A percentile compares a stretch with the other conserved stretches of the same genome.
Conservation (phyloP, 2,113 vertebrate species). For the Mirza zaza region DNA sequence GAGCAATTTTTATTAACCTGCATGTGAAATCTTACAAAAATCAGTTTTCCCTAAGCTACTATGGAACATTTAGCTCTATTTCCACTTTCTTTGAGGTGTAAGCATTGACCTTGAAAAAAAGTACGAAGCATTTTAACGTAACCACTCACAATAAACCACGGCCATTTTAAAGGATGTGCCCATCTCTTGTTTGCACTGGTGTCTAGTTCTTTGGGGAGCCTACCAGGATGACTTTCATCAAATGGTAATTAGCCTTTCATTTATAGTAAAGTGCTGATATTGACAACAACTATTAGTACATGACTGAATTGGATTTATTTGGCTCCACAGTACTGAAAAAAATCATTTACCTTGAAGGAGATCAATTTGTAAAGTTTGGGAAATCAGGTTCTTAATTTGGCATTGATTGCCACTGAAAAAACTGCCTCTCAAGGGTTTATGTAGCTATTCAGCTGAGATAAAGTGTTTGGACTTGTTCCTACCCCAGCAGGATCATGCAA, state of each 20-base stretch:
- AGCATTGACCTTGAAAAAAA: conserved; percentile 2
- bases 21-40: neutral
- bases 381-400: neutral
- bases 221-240: neutral
- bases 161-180: fast-evolving
- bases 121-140: neutral
- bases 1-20: neutral
- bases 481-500: fast-evolving
- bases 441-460: neutral
- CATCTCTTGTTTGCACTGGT: neutral
- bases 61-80: neutral
- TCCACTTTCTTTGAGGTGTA: neutral
- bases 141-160: neutral
- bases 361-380: neutral
- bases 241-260: neutral
- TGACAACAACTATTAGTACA: neutral
- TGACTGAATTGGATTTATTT: neutral
- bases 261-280: neutral
- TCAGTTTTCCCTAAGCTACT: neutral
- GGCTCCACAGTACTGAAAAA: neutral
- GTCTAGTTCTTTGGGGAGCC: neutral
- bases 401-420: neutral
- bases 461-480: neutral
- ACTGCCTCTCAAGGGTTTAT: neutral
- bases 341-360: neutral